Evolutionary conservation across 2,888 invertebrate genomes (phyloP), one percentile per base, ranked within the genome.

Genomic region (Coelinius sp.): DNA sequence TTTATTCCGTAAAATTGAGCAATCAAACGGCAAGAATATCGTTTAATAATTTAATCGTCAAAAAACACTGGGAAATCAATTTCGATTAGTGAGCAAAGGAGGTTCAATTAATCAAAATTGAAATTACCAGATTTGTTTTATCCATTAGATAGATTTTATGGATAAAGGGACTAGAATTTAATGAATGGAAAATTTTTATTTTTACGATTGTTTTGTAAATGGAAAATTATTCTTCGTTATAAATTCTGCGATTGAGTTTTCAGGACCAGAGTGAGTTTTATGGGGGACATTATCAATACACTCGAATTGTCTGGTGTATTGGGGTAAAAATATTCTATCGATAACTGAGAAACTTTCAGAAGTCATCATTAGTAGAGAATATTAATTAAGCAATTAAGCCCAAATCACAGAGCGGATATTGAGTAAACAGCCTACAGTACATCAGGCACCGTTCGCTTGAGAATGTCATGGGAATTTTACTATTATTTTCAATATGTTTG

Each of bases 361-460:
- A 64, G 46, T 71, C n/a, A 73, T 75, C 20, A 74, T 74, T 74
- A 76, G 72, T 52, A 49, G 65, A 70, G 70, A 74, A 62, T 27
- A 62, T 73, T 73, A 73, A 77, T 77, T 76, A 76, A 77, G 77
- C 77, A 77, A 77, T 76, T 73, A 77, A 76, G 31, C 59, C 83
- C 84, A 80, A 85, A 86, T 86, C 86, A 86, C 85, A 85, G 84
- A 81, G 81, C 80, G 75, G 78, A 82, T 79, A 83, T 79, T 78
- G 77, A 81, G 76, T 81, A 83, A 68, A 84, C 83, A 83, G 82
- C 80, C 83, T 82, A 83, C 79, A 78, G 77, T 71, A 74, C 79
- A 82, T 75, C 83, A 85, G 85, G 86, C 86, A 85, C 84, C 85
- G 81, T 84, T 71, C 24, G 35, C 25, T 66, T 71, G n/a, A 49